phyloP scores from a whole-genome alignment of 2,113 vertebrate genomes.

The Arothron firmamentum region DNA sequence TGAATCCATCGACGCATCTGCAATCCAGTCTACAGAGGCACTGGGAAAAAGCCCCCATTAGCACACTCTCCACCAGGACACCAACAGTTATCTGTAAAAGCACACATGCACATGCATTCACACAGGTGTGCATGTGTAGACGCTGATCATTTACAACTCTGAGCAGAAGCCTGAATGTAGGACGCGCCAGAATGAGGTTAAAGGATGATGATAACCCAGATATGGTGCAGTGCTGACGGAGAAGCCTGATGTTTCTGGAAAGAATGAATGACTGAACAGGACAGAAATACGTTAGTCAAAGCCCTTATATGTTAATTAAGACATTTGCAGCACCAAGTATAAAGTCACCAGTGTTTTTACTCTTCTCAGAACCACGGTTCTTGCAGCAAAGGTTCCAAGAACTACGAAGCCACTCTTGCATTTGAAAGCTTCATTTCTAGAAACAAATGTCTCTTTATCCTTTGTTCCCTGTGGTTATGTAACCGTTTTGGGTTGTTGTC shows the following conservation, averaged over 20 bases:
- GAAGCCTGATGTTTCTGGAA: too few species aligned
- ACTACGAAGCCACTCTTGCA: slow-evolving; percentile 8
- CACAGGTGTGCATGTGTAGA: slow-evolving; percentile 14
- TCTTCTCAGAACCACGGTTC: too few species aligned
- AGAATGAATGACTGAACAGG: too few species aligned
- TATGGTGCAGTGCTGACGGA: neutral
- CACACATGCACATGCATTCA: neutral
- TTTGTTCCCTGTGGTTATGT: neutral
- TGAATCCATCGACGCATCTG: slow-evolving; percentile 49
- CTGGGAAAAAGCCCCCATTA: slow-evolving; percentile 40
- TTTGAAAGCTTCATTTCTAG: slow-evolving; percentile 6
- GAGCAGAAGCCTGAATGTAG: slow-evolving; percentile 20
- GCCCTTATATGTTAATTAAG: too few species aligned
- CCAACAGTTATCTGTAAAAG: slow-evolving; percentile 11
- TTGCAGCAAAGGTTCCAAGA: slow-evolving; percentile 17
- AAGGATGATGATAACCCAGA: slow-evolving; percentile 30
- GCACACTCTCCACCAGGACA: slow-evolving; percentile 19
- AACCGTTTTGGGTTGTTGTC: neutral
- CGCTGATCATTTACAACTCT: slow-evolving; percentile 13
- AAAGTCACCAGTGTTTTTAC: too few species aligned
- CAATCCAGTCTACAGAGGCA: slow-evolving; percentile 33
- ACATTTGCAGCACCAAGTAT: too few species aligned
- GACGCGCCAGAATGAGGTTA: slow-evolving; percentile 5
- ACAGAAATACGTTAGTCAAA: too few species aligned
- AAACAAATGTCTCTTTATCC: slow-evolving; percentile 19